phyloP scores from a whole-genome alignment of 2,888 invertebrate species.

The Oeneis ivallda region DNA sequence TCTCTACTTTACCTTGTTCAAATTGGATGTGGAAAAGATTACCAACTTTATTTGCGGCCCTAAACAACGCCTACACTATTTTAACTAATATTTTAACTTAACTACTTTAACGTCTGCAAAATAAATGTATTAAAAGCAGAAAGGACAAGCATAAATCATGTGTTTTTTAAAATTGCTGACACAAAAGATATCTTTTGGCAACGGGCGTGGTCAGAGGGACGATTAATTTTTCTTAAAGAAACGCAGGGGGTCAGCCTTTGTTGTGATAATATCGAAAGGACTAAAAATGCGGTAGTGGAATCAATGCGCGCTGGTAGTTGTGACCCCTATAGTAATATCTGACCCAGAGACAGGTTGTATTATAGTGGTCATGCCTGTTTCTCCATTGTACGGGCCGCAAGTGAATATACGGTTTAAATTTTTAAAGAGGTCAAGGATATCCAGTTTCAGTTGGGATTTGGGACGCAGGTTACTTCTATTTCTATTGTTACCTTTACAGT shows the following conservation, averaged over 20 bases:
- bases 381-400: slow-evolving; percentile 39
- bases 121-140: neutral
- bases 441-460: slow-evolving; percentile 29
- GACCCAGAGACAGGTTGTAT: slow-evolving; percentile 69
- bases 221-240: slow-evolving; percentile 53
- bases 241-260: slow-evolving; percentile 64
- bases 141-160: slow-evolving; percentile 47
- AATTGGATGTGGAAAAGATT: too few species aligned
- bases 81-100: too few species aligned
- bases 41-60: too few species aligned
- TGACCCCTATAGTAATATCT: slow-evolving; percentile 55
- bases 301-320: slow-evolving; percentile 51
- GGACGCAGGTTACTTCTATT: slow-evolving; percentile 33
- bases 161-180: slow-evolving; percentile 48
- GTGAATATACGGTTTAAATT: slow-evolving; percentile 34
- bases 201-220: slow-evolving; percentile 54
- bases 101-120: neutral
- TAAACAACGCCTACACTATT: too few species aligned
- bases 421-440: slow-evolving; percentile 40
- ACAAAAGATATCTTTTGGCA: slow-evolving; percentile 45
- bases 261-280: slow-evolving; percentile 58
- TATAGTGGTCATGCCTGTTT: slow-evolving; percentile 51
- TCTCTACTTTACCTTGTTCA: neutral
- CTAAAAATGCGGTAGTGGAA: slow-evolving; percentile 56
- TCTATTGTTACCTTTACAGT: slow-evolving; percentile 17